Evolutionary conservation across 2,113 vertebrate species (phyloP).

Genomic region (Dipodomys stephensi): DNA sequence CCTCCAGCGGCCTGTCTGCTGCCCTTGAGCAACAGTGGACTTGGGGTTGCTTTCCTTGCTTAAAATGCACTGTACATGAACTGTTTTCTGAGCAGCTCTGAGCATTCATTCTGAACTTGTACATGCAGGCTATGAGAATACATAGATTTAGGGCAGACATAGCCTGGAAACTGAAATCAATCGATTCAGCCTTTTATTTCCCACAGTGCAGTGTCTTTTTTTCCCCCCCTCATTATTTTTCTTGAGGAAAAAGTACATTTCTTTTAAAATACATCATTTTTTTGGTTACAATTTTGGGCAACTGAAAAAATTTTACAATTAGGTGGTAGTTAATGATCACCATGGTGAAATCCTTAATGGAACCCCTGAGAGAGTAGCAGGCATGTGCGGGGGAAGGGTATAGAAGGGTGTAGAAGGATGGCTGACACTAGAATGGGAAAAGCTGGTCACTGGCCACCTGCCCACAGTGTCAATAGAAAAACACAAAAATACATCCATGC

Average conservation of each 20-base stretch:
- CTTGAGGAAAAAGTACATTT: neutral
- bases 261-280: too few species aligned
- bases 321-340: neutral
- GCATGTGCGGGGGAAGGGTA: neutral
- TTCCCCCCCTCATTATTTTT: neutral
- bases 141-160: neutral
- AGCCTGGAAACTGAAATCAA: too few species aligned
- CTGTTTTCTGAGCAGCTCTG: neutral
- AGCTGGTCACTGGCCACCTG: neutral
- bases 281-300: neutral
- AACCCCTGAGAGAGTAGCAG: too few species aligned
- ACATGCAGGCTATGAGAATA: neutral
- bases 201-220: too few species aligned
- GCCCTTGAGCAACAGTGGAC: slow-evolving; percentile 1
- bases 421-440: neutral
- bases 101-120: neutral
- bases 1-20: neutral
- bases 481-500: neutral
- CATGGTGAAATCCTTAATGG: neutral
- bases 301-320: neutral
- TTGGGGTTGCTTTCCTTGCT: neutral
- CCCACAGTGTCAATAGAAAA: neutral
- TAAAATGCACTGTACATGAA: neutral
- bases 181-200: too few species aligned
- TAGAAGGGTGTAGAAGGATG: neutral